These are phyloP conservation scores for Ptiloglossa arizonensis DNA, from an alignment of 1,140 invertebrate genomes.

Conservation along the genomic window DNA sequence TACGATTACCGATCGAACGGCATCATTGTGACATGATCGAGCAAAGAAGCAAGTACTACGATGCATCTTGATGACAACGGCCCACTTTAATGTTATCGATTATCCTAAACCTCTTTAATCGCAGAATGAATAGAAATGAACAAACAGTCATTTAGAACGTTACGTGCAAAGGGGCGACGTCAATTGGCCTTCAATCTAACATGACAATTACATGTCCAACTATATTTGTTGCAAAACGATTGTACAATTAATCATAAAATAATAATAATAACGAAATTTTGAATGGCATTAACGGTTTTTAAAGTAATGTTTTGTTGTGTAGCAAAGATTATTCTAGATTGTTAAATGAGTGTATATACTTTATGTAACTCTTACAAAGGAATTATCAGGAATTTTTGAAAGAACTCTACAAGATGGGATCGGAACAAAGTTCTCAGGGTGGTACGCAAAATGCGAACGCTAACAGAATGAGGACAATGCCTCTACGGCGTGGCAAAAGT, in stretches of 20 bases:
- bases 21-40: neutral
- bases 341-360: slow-evolving; percentile 4
- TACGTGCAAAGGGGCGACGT: neutral
- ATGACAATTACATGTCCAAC: slow-evolving; percentile 24
- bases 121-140: slow-evolving; percentile 31
- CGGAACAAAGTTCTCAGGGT: slow-evolving; percentile 83
- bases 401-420: slow-evolving; percentile 79
- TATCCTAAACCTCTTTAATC: neutral
- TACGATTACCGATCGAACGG: neutral
- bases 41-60: neutral
- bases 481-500: slow-evolving; percentile 83
- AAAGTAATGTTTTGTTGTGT: neutral
- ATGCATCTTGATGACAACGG: neutral
- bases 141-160: neutral
- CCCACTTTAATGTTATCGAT: neutral
- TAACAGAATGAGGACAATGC: slow-evolving; percentile 67
- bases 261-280: neutral
- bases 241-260: neutral
- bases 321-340: neutral
- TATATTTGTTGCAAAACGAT: neutral
- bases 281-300: neutral
- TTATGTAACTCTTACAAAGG: neutral
- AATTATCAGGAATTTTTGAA: neutral
- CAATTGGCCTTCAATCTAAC: slow-evolving; percentile 27
- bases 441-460: slow-evolving; percentile 67